These are phyloP conservation scores for Pangasius mekongensis DNA, from an alignment of 2,797 vertebrate genomes.

Conservation along the genomic window DNA sequence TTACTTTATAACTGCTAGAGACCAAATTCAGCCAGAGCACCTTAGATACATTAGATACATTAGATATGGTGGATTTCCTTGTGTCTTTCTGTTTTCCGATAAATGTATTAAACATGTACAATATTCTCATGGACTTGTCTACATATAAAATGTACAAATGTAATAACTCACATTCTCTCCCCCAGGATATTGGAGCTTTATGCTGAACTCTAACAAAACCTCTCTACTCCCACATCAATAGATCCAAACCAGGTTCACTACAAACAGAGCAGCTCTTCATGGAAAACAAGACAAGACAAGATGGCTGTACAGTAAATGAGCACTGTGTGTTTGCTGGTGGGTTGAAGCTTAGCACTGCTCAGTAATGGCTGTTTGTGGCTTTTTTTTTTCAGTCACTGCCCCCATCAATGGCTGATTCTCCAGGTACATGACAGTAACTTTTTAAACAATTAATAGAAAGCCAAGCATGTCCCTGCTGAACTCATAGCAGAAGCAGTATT, in stretches of 20 bases:
- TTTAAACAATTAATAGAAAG: constrained; percentile 2
- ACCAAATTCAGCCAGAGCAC: neutral
- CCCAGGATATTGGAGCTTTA: neutral
- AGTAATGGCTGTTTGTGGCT: neutral
- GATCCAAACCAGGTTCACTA: neutral
- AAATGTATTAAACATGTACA: neutral
- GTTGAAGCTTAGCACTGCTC: neutral
- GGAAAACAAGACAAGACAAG: neutral
- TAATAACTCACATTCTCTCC: neutral
- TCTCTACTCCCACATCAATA: neutral
- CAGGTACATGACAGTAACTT: neutral
- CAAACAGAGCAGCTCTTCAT: neutral
- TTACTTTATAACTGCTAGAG: neutral
- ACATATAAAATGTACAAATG: neutral
- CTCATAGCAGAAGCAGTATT: neutral
- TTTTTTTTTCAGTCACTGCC: constrained; percentile 14
- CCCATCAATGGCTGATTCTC: constrained; percentile 10
- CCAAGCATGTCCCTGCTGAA: neutral
- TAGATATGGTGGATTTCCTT: neutral
- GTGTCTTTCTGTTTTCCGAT: neutral
- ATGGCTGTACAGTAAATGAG: neutral
- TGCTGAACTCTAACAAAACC: neutral
- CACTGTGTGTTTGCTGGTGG: neutral
- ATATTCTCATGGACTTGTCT: neutral
- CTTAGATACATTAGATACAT: neutral